phyloP scores from a whole-genome alignment of 2,888 invertebrate genomes.

The Alloplasta piceator region DNA sequence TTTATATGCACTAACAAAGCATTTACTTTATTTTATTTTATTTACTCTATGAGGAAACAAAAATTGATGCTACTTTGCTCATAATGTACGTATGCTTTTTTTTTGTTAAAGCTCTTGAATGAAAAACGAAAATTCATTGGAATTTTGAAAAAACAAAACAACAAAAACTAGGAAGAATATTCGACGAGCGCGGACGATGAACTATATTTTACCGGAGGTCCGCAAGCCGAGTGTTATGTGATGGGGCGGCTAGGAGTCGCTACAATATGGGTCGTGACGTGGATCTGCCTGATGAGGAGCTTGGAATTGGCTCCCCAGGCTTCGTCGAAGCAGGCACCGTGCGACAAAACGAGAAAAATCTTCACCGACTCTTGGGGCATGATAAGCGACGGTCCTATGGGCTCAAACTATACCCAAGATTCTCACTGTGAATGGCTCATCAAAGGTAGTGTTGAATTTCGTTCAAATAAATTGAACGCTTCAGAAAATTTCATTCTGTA shows the following conservation, averaged over 20 bases:
- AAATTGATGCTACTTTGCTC: too few relatives aligned
- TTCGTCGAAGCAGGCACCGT: constrained; percentile 85
- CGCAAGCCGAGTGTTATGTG: constrained; percentile 72
- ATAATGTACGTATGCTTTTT: too few relatives aligned
- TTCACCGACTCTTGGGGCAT: constrained; percentile 92
- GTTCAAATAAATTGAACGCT: neutral
- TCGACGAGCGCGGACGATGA: constrained; percentile 62
- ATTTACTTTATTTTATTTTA: too few relatives aligned
- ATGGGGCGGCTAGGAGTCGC: constrained; percentile 80
- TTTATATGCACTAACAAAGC: too few relatives aligned
- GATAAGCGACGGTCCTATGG: constrained; percentile 94
- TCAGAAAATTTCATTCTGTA: constrained; percentile 27
- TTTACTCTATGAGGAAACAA: too few relatives aligned
- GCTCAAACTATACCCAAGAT: constrained; percentile 94
- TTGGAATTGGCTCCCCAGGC: constrained; percentile 78
- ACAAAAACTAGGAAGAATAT: neutral
- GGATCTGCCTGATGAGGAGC: constrained; percentile 80
- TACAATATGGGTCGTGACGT: constrained; percentile 79
- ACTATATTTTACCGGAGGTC: constrained; percentile 57
- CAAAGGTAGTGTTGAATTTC: constrained; percentile 86
- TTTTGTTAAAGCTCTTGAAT: neutral
- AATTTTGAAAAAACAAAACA: neutral
- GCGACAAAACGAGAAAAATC: constrained; percentile 93
- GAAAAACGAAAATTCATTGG: neutral
- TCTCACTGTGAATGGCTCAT: constrained; percentile 99